Base-by-base conservation (phyloP, 37 sponge, comb jelly and placozoan genomes). In the Aplysina aerophoba region DNA sequence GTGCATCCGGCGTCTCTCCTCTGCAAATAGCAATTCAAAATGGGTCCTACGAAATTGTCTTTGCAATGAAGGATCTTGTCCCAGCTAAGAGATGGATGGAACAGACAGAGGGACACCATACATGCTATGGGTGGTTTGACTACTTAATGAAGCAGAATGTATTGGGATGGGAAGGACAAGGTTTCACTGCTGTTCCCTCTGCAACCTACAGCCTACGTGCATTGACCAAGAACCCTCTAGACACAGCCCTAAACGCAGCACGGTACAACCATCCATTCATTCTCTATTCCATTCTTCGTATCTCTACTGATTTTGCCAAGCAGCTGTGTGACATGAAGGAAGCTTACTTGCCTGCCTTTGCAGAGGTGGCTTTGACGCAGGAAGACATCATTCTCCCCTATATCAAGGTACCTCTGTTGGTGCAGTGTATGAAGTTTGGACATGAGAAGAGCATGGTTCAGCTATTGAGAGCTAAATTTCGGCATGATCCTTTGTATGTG, bases 1-100 rank as follows among this genome's bases (percentile, higher is more conserved):
- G 41, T 41, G 53, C 17, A 16, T 75, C 8, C 41, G 44, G 78
- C 8, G 19, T n/a, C 78, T 36, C 78, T 41, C 78, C 78, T 38
- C 15, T 75, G 50, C n/a, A 31, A 37, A 36, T 41, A 15, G 78
- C 78, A 13, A 41, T 50, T 15, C 25, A 40, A 3, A 44, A 1
- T 75, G 78, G 78, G 3, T 44, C 37, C 25, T 75, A 36, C 22
- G 78, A 75, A 5, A 40, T 75, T 53, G 44, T 75, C 24, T 14
- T 40, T 19, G 54, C 54, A 2, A 75, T 75, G 78, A 37, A 41
- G n/a, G 53, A 19, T 0, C n/a, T n/a, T 36, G 44, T 75, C 25
- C 78, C 78, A 53, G 78, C 78, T 4, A 75, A 53, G 44, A 75
- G 54, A 75, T 75, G 78, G 78, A 75, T 13, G n/a, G 78, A 75